Evolutionary conservation across 1,140 invertebrate species (phyloP), one percentile per base, ranked within the genome.

Genomic region (Amphibalanus amphitrite): DNA sequence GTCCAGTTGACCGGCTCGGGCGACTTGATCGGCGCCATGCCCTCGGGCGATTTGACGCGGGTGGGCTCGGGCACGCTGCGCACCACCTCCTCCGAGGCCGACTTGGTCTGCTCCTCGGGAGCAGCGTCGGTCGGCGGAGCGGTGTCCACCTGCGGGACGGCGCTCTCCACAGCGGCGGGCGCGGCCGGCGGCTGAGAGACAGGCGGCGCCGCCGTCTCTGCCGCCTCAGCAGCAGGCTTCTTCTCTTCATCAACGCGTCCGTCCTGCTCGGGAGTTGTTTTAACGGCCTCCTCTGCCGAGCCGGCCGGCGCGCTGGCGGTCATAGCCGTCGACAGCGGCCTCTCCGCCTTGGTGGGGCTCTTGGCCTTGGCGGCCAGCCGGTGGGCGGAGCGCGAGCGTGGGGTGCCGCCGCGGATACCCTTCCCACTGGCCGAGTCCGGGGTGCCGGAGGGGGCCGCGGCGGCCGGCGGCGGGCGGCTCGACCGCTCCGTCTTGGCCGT

Each of bases 51-150:
- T 82, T 94, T 94, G 71, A 95, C 91, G 74, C 91, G 82, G 28
- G 92, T 95, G 47, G 92, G 91, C 77, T 94, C 91, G 28, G 91
- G 90, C 6, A 91, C 91, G 28, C 90, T 92, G 80, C 93, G 93
- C 67, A 93, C 89, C 70, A 93, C 85, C 47, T 59, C 47, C 47
- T 59, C 47, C 33, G 33, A 4, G 47, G 47, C 47, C 47, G 47
- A 23, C 47, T 59, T 59, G 6, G 17, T 20, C 47, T 8, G 13
- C 47, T 13, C 13, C 28, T 86, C 74, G 69, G 74, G 73, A 70
- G 73, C 74, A 26, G 75, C 73, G 70, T 76, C 74, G 67, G 73
- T 74, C 28, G 73, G 47, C 8, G 74, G 74, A 29, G 74, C 74
- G 3, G 73, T 73, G 13, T 73, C 74, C 4, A 74, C 73, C 69